phyloP scores from a whole-genome alignment of 2,888 invertebrate genomes.

The Drosophila glabriapex region DNA sequence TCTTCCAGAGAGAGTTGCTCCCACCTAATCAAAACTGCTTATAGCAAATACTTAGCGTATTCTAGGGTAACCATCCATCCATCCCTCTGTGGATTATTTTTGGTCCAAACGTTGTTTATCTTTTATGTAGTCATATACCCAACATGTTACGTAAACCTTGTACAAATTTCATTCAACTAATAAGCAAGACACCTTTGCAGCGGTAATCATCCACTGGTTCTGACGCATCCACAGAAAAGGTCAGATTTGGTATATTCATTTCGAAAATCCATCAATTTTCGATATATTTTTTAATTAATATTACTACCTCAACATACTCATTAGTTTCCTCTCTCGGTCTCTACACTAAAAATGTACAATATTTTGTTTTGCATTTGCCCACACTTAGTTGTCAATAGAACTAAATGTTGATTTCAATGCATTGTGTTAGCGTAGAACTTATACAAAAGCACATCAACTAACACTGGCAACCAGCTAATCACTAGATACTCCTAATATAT shows the following conservation, averaged over 20 bases:
- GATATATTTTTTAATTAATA: conserved; percentile 26
- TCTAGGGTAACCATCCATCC: not conserved
- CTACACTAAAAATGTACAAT: conserved; percentile 1
- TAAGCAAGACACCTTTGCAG: conserved; percentile 83
- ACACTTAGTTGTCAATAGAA: conserved; percentile 37
- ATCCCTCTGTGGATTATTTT: not conserved
- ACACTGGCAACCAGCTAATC: conserved; percentile 34
- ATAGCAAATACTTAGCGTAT: not conserved
- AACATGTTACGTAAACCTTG: not conserved
- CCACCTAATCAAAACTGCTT: not conserved
- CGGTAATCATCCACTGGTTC: conserved; percentile 84
- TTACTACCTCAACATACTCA: conserved; percentile 5
- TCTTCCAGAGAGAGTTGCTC: not conserved
- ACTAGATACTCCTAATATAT: conserved; percentile 10
- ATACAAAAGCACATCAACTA: conserved; percentile 36
- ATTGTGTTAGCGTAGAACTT: conserved; percentile 38
- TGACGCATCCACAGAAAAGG: conserved; percentile 84
- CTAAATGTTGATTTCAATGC: conserved; percentile 32
- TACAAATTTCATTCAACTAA: conserved; percentile 49
- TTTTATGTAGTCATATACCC: conserved; percentile 26
- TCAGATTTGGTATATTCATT: conserved; percentile 77
- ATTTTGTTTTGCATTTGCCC: conserved; percentile 24
- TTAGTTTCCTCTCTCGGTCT: conserved; percentile 28
- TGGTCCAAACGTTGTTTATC: not conserved
- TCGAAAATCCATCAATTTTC: conserved; percentile 16